Evolutionary conservation across 1,140 invertebrate genomes (phyloP).

Genomic region (Antheraea mylitta): DNA sequence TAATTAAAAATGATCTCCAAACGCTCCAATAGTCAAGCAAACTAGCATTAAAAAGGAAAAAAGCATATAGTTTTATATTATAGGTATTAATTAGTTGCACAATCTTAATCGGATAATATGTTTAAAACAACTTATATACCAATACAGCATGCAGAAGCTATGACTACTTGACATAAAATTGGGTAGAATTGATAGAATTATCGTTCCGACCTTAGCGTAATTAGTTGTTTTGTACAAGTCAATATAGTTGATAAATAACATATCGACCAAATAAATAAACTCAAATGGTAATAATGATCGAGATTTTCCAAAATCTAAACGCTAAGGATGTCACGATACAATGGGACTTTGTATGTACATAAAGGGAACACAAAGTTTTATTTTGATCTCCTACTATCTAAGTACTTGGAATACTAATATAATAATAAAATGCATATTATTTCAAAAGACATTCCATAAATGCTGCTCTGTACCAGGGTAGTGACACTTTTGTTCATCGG

Average conservation of each 20-base stretch:
- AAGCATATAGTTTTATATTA: no score
- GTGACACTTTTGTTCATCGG: conserved; percentile 94
- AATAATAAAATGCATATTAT: conserved; percentile 39
- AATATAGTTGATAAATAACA: background rate
- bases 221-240: background rate
- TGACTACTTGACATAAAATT: background rate
- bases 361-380: background rate
- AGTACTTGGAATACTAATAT: background rate
- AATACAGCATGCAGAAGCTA: background rate
- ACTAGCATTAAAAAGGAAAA: no score
- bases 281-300: background rate
- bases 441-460: conserved; percentile 38
- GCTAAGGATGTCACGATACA: background rate
- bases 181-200: background rate
- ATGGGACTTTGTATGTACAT: background rate
- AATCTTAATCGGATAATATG: no score
- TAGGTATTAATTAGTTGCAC: no score
- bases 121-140: no score
- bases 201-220: background rate
- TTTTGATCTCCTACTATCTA: background rate
- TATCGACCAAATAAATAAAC: background rate
- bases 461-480: conserved; percentile 60
- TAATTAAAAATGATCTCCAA: no score
- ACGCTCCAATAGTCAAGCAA: no score
- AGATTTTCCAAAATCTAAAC: background rate